These are phyloP conservation scores for Callithrix jacchus DNA, from an alignment of 2,113 vertebrate species.

Conservation along the genomic window DNA sequence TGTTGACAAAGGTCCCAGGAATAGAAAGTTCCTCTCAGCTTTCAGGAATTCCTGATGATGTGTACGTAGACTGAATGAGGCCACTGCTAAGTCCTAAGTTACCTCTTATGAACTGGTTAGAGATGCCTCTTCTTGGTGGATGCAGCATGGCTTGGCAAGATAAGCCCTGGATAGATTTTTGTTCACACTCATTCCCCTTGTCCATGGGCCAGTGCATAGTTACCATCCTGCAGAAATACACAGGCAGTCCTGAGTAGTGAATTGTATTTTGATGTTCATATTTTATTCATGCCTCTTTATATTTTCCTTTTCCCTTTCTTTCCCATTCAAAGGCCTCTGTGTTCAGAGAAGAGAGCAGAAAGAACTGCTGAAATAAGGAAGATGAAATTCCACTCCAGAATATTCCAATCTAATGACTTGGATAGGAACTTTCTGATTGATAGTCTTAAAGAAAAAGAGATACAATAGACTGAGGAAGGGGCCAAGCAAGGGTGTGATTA, in stretches of 20 bases:
- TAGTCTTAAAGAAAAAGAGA: neutral
- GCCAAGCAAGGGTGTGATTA: neutral
- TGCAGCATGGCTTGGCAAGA: neutral
- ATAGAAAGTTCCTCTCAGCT: neutral
- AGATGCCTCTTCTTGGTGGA: neutral
- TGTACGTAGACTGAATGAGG: neutral
- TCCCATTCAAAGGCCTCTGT: neutral
- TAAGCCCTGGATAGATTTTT: neutral
- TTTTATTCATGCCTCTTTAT: neutral
- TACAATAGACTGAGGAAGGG: neutral
- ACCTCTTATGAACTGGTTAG: neutral
- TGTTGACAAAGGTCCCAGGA: neutral
- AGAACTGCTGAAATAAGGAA: neutral
- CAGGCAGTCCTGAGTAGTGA: neutral
- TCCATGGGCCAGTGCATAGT: neutral
- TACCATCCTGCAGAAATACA: neutral
- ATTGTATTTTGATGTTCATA: neutral
- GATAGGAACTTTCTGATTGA: neutral
- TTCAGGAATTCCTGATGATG: neutral
- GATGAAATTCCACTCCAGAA: no score
- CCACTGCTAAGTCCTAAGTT: rapidly evolving
- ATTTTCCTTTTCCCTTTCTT: neutral
- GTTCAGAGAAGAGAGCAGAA: neutral
- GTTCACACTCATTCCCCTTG: neutral
- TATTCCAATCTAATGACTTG: rapidly evolving